Percentiles rank a stretch among this genome's conserved stretches.
Conservation (phyloP, 2,888 invertebrate species). For the Nycteola revayana region DNA sequence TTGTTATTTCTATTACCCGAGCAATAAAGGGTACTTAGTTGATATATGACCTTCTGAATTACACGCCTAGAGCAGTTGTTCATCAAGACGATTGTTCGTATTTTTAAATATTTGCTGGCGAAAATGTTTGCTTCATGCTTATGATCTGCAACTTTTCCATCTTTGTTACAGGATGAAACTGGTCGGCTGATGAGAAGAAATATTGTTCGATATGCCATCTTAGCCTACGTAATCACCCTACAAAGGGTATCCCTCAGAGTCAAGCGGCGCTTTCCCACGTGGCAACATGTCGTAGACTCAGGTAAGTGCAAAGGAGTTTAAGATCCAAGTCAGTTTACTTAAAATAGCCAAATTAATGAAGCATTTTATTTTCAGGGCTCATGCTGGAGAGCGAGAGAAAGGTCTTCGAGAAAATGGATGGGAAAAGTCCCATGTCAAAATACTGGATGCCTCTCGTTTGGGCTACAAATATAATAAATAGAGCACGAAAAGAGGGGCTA, state of each 20-base stretch:
- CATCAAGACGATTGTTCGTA: too few species aligned
- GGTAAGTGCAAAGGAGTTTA: conserved; percentile 75
- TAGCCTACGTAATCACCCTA: conserved; percentile 93
- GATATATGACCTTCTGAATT: too few species aligned
- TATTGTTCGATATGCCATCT: conserved; percentile 93
- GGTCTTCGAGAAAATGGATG: conserved; percentile 94
- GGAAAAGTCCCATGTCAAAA: conserved; percentile 92
- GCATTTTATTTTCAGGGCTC: conserved; percentile 82
- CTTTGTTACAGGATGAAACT: conserved; percentile 87
- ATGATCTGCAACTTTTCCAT: too few species aligned
- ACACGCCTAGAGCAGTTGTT: too few species aligned
- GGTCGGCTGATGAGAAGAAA: conserved; percentile 94
- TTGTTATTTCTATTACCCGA: too few species aligned
- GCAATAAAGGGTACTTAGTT: too few species aligned
- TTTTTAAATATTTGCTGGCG: too few species aligned
- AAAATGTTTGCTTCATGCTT: too few species aligned
- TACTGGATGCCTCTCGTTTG: conserved; percentile 97
- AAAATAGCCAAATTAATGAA: conserved; percentile 2
- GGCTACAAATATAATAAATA: conserved; percentile 95
- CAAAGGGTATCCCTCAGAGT: conserved; percentile 94
- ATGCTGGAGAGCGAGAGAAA: conserved; percentile 96
- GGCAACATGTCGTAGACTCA: conserved; percentile 95
- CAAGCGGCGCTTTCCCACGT: conserved; percentile 93
- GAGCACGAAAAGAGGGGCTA: conserved; percentile 91
- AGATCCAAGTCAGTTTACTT: conserved; percentile 12